Conservation (phyloP, 2,888 invertebrate genomes). For the Cheilosia vulpina region DNA sequence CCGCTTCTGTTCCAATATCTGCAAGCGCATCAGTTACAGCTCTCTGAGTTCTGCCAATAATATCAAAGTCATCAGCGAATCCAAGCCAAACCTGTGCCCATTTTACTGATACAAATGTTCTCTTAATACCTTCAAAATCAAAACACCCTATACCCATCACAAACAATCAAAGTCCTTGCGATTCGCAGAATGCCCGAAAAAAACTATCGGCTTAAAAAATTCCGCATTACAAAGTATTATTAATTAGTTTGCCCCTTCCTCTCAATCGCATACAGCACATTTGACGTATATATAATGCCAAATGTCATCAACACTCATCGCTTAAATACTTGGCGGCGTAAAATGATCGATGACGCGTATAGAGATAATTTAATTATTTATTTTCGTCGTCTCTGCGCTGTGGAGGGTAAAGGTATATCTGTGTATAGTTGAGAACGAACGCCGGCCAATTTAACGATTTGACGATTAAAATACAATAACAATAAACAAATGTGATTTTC, state of each 20-base stretch:
- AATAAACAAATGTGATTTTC: slow-evolving; percentile 30
- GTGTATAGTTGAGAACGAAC: background rate
- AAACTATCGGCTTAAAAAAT: background rate
- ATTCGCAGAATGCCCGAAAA: background rate
- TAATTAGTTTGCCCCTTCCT: background rate
- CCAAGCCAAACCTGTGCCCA: too few species aligned
- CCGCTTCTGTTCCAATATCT: too few species aligned
- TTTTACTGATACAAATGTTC: too few species aligned
- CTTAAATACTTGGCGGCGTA: slow-evolving; percentile 42
- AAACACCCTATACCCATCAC: too few species aligned
- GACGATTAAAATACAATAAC: slow-evolving; percentile 38
- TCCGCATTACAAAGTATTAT: background rate
- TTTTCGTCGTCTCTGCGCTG: background rate
- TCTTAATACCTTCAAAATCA: too few species aligned
- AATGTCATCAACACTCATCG: slow-evolving; percentile 51
- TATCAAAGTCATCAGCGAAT: too few species aligned
- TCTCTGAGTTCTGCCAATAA: too few species aligned
- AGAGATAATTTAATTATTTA: slow-evolving; percentile 50
- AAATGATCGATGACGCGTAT: slow-evolving; percentile 58
- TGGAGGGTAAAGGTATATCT: background rate
- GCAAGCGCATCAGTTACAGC: too few species aligned
- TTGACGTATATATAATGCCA: slow-evolving; percentile 37
- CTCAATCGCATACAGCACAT: background rate
- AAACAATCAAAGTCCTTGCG: background rate
- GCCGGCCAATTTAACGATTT: slow-evolving; percentile 9